phyloP scores from a whole-genome alignment of 2,888 invertebrate species.

The Drosophila nr. perissopoda region DNA sequence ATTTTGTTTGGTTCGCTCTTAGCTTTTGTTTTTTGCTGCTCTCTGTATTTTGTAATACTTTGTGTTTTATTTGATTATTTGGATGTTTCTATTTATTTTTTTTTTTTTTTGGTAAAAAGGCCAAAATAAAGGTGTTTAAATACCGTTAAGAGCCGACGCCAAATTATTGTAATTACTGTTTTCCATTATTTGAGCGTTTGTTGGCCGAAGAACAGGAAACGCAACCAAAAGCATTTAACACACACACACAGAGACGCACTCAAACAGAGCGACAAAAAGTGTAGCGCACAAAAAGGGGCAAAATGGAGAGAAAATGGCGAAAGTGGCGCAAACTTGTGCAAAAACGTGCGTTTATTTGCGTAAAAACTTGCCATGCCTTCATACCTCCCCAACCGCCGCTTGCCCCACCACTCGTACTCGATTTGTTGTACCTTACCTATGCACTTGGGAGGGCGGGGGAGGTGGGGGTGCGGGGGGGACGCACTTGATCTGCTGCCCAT shows the following conservation, averaged over 20 bases:
- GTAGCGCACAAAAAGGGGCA: constrained; percentile 51
- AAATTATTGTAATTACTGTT: constrained; percentile 78
- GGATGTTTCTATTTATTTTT: neutral
- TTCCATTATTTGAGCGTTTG: constrained; percentile 69
- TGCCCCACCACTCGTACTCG: constrained; percentile 13
- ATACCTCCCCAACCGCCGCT: neutral
- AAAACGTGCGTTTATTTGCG: constrained; percentile 78
- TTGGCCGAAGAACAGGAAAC: constrained; percentile 10
- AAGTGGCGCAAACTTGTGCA: constrained; percentile 72
- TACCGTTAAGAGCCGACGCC: constrained; percentile 28
- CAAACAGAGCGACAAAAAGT: constrained; percentile 22
- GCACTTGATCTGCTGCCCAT: constrained; percentile 33
- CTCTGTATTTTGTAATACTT: neutral
- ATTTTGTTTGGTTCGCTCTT: constrained; percentile 35
- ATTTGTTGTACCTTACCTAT: constrained; percentile 45
- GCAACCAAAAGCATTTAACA: constrained; percentile 25
- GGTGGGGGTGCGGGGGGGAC: constrained; percentile 13
- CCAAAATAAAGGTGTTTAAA: constrained; percentile 26
- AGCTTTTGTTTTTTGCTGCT: constrained; percentile 14
- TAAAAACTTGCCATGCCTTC: constrained; percentile 61
- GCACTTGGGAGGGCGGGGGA: accelerated
- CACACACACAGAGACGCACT: neutral
- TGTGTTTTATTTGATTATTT: neutral
- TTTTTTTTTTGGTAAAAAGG: constrained; percentile 18
- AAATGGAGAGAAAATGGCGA: constrained; percentile 47